phyloP scores from a whole-genome alignment of 2,113 vertebrate species.

The Aegotheles bennettii region DNA sequence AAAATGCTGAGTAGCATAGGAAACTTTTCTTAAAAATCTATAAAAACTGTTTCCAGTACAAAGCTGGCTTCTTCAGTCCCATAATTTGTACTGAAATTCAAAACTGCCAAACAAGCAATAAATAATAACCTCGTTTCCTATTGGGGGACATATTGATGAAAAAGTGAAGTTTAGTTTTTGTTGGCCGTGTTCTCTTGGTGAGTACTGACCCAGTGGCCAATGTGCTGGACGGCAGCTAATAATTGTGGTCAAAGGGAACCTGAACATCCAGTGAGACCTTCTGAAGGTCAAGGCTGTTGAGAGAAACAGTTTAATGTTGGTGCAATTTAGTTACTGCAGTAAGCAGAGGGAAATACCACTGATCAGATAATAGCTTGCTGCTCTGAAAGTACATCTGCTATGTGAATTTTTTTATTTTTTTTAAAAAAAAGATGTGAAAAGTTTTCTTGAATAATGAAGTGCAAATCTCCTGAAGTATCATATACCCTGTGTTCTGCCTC shows the following conservation, averaged over 20 bases:
- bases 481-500: neutral
- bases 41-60: neutral
- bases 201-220: neutral
- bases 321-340: neutral
- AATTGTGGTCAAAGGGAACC: neutral
- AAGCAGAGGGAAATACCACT: neutral
- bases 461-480: neutral
- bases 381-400: neutral
- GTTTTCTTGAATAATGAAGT: neutral
- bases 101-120: neutral
- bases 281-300: neutral
- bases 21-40: neutral
- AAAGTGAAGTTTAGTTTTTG: neutral
- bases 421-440: neutral
- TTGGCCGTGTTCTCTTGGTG: neutral
- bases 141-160: neutral
- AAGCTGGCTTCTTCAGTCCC: neutral
- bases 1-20: neutral
- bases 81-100: neutral
- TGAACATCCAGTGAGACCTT: neutral
- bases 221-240: neutral
- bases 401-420: neutral
- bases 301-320: neutral
- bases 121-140: accelerated
- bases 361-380: neutral